Percentiles rank a stretch among this genome's conserved stretches.
Evolutionary conservation across 2,797 vertebrate genomes (phyloP).

Genomic region (Anabacerthia variegaticeps): DNA sequence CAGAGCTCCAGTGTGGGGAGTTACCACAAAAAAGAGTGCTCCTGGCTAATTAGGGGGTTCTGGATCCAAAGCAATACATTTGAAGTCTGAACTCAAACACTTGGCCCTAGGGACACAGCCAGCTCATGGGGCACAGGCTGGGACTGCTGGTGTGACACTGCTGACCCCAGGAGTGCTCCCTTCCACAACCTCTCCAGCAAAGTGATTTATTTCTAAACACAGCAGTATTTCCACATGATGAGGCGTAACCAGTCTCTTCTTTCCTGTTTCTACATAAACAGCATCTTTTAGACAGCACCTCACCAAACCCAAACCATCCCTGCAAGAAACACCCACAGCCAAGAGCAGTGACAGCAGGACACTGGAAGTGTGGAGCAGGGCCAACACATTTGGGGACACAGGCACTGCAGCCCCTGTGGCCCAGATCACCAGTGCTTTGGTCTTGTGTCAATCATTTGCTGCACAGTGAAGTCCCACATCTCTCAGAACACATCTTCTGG

Average conservation of each 20-base stretch:
- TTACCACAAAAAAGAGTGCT: not conserved
- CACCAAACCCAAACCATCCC: not conserved
- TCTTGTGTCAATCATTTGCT: not conserved
- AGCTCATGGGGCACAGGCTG: not conserved
- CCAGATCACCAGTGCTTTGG: not conserved
- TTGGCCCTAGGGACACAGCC: not conserved
- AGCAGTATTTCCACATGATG: not conserved
- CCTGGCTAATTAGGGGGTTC: not conserved
- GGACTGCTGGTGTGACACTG: not conserved
- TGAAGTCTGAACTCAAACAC: not conserved
- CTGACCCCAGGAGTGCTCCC: not conserved
- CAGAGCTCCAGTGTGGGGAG: not conserved
- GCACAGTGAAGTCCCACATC: not conserved
- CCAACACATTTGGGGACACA: accelerated
- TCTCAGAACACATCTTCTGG: not conserved
- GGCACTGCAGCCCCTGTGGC: not conserved
- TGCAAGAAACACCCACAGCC: accelerated
- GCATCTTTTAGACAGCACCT: not conserved
- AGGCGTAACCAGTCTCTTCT: not conserved
- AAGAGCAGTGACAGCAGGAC: not conserved
- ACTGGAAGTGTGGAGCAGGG: not conserved
- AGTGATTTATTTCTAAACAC: not conserved
- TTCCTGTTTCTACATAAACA: not conserved
- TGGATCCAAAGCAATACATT: not conserved
- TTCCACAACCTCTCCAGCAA: not conserved